Conservation (phyloP, 2,113 vertebrate genomes). For the Prinia subflava region DNA sequence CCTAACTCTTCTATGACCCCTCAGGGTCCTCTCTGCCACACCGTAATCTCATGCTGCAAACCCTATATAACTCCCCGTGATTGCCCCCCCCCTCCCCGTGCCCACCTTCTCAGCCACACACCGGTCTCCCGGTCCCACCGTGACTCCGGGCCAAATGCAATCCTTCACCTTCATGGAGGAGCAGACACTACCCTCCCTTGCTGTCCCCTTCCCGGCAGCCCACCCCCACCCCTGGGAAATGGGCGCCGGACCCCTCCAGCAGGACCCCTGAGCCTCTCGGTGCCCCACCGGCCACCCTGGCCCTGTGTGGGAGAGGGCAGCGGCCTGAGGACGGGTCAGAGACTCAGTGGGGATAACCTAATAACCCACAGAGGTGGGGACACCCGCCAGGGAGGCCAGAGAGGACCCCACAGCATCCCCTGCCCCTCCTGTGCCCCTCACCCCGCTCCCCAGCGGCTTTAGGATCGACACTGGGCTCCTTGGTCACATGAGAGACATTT, state of each 20-base stretch:
- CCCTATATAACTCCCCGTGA: accelerated
- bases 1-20: neutral
- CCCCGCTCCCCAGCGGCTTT: neutral
- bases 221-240: neutral
- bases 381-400: neutral
- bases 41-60: neutral
- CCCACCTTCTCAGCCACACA: neutral
- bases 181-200: no score
- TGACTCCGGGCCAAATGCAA: accelerated
- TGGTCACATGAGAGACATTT: constrained; percentile 1
- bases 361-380: neutral
- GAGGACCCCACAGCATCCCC: neutral
- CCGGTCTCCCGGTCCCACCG: accelerated
- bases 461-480: neutral
- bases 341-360: neutral
- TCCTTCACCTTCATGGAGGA: neutral
- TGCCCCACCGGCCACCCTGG: neutral
- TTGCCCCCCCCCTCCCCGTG: accelerated
- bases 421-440: neutral
- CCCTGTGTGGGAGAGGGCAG: accelerated
- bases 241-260: neutral
- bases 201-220: neutral
- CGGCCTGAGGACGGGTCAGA: neutral
- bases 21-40: neutral
- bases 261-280: accelerated